These are phyloP conservation scores for Anas flavirostris DNA, from an alignment of 2,797 vertebrate species.

Conservation along the genomic window DNA sequence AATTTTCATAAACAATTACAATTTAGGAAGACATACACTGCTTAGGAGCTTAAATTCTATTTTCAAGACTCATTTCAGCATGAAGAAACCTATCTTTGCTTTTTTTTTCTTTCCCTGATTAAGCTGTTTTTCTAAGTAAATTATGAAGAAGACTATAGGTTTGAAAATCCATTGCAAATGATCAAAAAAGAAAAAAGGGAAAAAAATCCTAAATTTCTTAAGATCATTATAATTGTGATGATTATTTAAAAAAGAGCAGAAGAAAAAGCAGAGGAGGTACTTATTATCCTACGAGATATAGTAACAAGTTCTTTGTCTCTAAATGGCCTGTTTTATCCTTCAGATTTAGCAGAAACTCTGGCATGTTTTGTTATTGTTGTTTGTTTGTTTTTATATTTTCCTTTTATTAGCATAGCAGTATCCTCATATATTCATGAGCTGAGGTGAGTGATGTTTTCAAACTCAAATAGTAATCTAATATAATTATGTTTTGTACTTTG, in stretches of 20 bases:
- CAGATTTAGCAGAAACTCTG: not conserved
- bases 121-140: not conserved
- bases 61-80: not conserved
- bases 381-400: not conserved
- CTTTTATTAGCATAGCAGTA: not conserved
- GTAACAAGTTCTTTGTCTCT: not conserved
- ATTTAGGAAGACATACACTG: not conserved
- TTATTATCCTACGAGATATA: fast-evolving
- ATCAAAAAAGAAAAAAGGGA: not conserved
- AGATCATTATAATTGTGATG: not conserved
- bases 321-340: not conserved
- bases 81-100: fast-evolving
- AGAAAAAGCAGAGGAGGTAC: not conserved
- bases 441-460: not conserved
- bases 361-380: no score
- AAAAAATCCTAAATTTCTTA: not conserved
- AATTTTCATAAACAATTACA: not conserved
- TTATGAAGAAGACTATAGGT: not conserved
- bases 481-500: not conserved
- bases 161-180: not conserved
- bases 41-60: fast-evolving
- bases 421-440: not conserved
- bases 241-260: not conserved
- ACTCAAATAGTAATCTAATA: not conserved
- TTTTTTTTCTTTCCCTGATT: not conserved